phyloP scores from a whole-genome alignment of 2,113 vertebrate species.

The Zosterops hypoxanthus region DNA sequence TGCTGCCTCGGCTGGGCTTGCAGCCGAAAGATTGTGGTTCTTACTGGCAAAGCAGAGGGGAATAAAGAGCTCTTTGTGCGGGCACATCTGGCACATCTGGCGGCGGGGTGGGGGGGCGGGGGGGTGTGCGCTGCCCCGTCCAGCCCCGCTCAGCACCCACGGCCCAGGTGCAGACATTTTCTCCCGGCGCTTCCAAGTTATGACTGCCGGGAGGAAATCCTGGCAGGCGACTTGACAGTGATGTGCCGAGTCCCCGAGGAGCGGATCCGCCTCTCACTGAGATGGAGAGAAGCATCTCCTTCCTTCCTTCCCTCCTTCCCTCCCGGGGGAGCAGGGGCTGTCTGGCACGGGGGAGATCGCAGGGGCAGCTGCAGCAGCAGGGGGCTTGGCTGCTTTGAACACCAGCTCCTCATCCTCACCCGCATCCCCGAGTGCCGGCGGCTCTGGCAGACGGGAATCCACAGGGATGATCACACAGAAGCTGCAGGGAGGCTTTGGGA shows the following conservation, averaged over 20 bases:
- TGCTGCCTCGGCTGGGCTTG: background rate
- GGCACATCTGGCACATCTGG: background rate
- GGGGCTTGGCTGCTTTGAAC: background rate
- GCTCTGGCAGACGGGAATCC: background rate
- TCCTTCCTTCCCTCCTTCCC: background rate
- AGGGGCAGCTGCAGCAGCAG: background rate
- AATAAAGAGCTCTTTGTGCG: background rate
- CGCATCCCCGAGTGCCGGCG: fast-evolving
- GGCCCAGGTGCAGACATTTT: conserved; percentile 52
- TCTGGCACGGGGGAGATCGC: background rate
- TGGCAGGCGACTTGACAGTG: conserved; percentile 24
- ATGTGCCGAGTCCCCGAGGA: background rate
- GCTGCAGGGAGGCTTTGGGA: background rate
- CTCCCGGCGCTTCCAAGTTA: conserved; percentile 5
- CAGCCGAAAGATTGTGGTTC: background rate
- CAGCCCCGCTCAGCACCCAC: fast-evolving
- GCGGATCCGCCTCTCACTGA: conserved; percentile 10
- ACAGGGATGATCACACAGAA: background rate
- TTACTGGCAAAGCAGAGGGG: background rate
- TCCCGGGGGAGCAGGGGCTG: background rate
- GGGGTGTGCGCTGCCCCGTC: background rate
- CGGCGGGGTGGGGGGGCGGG: background rate
- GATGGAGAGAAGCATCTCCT: conserved; percentile 1
- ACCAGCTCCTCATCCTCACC: background rate
- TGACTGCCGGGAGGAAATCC: conserved; percentile 38